A percentile compares a stretch with the other conserved stretches of the same genome.
Evolutionary conservation across 2,888 invertebrate genomes (phyloP).

Genomic region (Drosophila tanythrix): DNA sequence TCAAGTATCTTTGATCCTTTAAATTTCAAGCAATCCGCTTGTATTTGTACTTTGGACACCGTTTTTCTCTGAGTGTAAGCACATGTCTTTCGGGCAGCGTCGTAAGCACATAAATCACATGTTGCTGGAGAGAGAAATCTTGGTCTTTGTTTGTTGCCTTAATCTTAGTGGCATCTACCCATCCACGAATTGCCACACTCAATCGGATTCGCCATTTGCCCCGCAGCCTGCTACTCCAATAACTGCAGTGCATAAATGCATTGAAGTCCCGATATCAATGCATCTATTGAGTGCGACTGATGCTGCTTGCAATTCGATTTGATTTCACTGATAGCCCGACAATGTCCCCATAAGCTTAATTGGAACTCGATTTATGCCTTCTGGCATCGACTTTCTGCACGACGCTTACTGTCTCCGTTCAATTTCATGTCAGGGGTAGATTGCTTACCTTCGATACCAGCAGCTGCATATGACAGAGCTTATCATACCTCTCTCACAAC

Average conservation of each 20-base stretch:
- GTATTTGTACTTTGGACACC: not conserved
- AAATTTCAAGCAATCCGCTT: not conserved
- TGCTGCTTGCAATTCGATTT: constrained; percentile 33
- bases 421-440: constrained; percentile 47
- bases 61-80: not conserved
- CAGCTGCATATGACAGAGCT: constrained; percentile 26
- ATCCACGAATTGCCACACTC: constrained; percentile 16
- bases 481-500: constrained; percentile 17
- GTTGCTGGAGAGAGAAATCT: constrained; percentile 11
- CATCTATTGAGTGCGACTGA: constrained; percentile 41
- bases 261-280: constrained; percentile 23
- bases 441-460: constrained; percentile 1
- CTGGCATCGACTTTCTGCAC: constrained; percentile 43
- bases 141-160: constrained; percentile 6
- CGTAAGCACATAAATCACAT: constrained; percentile 37
- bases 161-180: constrained; percentile 25
- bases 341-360: constrained; percentile 32
- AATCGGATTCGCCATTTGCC: not conserved
- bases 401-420: constrained; percentile 1
- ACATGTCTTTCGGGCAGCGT: constrained; percentile 2
- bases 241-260: constrained; percentile 1
- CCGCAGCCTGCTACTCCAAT: not conserved
- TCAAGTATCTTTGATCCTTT: not conserved
- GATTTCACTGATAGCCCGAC: constrained; percentile 11
- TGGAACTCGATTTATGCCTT: constrained; percentile 38